Base-by-base conservation (phyloP, 2,797 vertebrate species). In the Ispidina lecontei region DNA sequence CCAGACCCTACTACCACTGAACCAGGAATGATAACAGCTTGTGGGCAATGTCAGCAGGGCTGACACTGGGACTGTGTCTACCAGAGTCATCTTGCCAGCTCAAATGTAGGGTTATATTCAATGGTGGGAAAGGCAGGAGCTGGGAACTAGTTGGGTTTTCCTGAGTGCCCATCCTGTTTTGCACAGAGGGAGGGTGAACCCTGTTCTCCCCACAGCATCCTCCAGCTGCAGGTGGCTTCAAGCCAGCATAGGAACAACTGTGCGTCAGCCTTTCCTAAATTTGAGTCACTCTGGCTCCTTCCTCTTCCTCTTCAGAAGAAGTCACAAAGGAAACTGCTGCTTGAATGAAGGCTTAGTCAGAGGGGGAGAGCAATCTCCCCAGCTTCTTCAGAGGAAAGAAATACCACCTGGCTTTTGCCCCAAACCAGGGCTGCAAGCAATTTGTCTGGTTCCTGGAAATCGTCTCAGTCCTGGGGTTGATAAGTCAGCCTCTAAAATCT, bases 281-380 rank as follows among this genome's bases (percentile, higher is more conserved):
- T 81, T 94, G 72, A 93, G 81, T 93, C 86, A 94, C 51, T 76
- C 67, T 29, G 68, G 29, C 94, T 90, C 83, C 88, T 92, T 96
- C 86, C 78, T 89, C 59, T 94, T 96, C 91, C 19, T 7, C 31
- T 69, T 28, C 69, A 92, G 75, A 78, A 91, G 74, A 39, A 87
- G 20, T 77, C 0, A 2, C 60, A 67, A 67, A 55, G 54, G 63
- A 80, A 82, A 68, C 23, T 0, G 0, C 46, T 47, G 44, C 63
- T 86, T 3, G 3, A 82, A 56, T 46, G 41, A 84, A 87, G 62
- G 31, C 28, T 93, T 84, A 95, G 47, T 92, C 87, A 92, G 35
- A 87, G 35, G 12, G 39, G n/a, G 39, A 52, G 6, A 81, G 23
- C n/a, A 56, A 78, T 21, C 51, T 49, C 62, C 33, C 14, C 49